These are phyloP conservation scores for Pseudonaja textilis DNA, from an alignment of 2,113 vertebrate genomes.

Conservation along the genomic window DNA sequence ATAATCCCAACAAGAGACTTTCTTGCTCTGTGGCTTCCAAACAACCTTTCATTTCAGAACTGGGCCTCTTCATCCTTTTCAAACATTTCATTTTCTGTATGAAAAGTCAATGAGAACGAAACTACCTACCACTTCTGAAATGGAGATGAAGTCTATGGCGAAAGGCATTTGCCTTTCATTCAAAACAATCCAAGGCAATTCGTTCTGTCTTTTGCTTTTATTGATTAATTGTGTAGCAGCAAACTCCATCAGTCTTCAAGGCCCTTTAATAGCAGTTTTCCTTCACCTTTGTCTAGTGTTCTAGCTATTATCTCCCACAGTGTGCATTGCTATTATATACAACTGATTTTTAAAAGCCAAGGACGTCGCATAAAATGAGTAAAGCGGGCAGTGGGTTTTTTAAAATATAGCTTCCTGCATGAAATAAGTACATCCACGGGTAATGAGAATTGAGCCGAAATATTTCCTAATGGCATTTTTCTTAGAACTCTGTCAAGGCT, in stretches of 20 bases:
- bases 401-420: background rate
- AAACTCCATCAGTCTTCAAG: slow-evolving; percentile 50
- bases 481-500: background rate
- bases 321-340: background rate
- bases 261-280: slow-evolving; percentile 36
- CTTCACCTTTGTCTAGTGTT: slow-evolving; percentile 35
- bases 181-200: background rate
- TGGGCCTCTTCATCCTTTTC: background rate
- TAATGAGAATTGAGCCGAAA: background rate
- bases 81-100: background rate
- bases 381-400: background rate
- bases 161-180: slow-evolving; percentile 41
- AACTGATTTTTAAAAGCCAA: background rate
- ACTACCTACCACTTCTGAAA: background rate
- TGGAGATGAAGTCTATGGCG: background rate
- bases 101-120: background rate
- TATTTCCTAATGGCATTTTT: background rate
- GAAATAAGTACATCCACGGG: background rate
- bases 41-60: background rate
- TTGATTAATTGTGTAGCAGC: slow-evolving; percentile 40
- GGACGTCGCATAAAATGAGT: background rate
- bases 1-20: background rate
- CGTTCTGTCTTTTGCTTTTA: slow-evolving; percentile 59
- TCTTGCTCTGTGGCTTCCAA: background rate
- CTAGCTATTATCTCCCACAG: background rate